Base-by-base conservation (phyloP, 92 coral and sea anemone genomes). In the Paragorgia papillata region DNA sequence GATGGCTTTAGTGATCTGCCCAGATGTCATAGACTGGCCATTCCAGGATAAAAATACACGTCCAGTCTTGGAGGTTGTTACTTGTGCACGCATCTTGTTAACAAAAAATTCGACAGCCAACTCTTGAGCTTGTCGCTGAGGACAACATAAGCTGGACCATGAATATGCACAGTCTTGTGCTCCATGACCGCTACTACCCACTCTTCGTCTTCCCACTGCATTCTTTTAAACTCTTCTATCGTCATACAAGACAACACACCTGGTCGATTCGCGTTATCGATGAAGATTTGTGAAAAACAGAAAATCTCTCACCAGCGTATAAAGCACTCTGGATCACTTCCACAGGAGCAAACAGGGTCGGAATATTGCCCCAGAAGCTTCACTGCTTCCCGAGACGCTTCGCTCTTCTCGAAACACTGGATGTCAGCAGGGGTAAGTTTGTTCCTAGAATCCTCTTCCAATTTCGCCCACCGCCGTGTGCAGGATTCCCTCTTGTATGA, bases 91-190 rank as follows among this genome's bases (percentile, higher is more conserved):
- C 58, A 85, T 80, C 28, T 76, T 41, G 6, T 39, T 41, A 10
- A 60, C 61, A 43, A 75, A 81, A 39, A 75, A n/a, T n/a, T 35
- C 14, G 73, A 50, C 73, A 81, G 25, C 87, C 84, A 84, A 54
- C 80, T 74, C 18, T 75, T 46, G 9, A 88, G 53, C 30, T 68
- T 88, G 2, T 46, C 1, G 71, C 57, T 80, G 31, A 88, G 46
- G 25, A 80, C 86, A n/a, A n/a, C n/a, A 49, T 64, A 76, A n/a
- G 91, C 85, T 62, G 88, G 88, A 22, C 91, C 88, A 53, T 84
- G 85, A 56, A 75, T 73, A 27, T 62, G 61, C 12, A 80, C 53
- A 12, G 91, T 87, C 69, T 87, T 80, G 49, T 84, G 91, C 26
- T 84, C 65, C 65, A 20, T 43, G 17, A 87, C 88, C 48, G 28